Conservation (phyloP, 2,888 invertebrate species). For the Noctua comes region DNA sequence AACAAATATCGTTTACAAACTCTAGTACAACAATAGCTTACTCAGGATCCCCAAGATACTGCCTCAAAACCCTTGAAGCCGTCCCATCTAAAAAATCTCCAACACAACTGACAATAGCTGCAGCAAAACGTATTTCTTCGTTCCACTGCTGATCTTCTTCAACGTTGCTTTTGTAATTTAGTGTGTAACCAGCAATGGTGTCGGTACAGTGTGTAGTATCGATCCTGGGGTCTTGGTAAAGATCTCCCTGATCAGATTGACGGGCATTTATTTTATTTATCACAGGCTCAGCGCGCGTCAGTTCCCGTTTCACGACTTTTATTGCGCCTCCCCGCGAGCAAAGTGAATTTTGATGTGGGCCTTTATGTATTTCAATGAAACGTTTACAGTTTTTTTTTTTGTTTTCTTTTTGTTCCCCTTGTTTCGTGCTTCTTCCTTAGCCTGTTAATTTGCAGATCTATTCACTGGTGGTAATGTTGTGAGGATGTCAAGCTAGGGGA, state of each 20-base stretch:
- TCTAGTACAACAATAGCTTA: constrained; percentile 65
- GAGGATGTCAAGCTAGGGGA: constrained; percentile 37
- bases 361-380: constrained; percentile 83
- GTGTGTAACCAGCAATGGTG: constrained; percentile 56
- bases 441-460: constrained; percentile 63
- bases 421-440: constrained; percentile 56
- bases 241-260: constrained; percentile 70
- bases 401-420: constrained; percentile 57
- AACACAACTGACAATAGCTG: constrained; percentile 52
- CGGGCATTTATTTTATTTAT: constrained; percentile 77
- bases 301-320: constrained; percentile 75
- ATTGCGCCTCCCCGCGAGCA: constrained; percentile 79
- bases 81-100: constrained; percentile 59
- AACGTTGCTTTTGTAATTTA: not conserved
- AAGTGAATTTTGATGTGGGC: constrained; percentile 87
- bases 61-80: constrained; percentile 57
- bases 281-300: constrained; percentile 69
- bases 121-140: constrained; percentile 23
- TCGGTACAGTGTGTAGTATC: constrained; percentile 40
- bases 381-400: constrained; percentile 75
- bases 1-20: constrained; percentile 65
- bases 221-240: constrained; percentile 51
- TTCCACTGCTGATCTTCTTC: constrained; percentile 44
- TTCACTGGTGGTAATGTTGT: constrained; percentile 55
- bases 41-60: constrained; percentile 66